phyloP scores from a whole-genome alignment of 2,113 vertebrate species.

The Alouatta palliata region DNA sequence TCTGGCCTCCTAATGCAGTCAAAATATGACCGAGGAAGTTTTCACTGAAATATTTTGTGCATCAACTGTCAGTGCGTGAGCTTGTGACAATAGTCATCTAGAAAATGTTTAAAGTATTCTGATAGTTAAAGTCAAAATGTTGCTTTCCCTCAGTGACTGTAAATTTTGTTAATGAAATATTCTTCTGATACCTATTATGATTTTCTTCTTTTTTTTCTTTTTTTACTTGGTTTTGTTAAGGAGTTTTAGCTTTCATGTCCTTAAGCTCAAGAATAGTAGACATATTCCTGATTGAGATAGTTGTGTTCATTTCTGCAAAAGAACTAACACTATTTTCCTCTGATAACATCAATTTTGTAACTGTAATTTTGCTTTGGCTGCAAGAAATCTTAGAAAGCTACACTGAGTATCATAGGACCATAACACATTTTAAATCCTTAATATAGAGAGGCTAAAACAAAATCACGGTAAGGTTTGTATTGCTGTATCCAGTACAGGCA shows the following conservation, averaged over 20 bases:
- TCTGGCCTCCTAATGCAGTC: background rate
- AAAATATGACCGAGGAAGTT: background rate
- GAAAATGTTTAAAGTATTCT: background rate
- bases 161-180: background rate
- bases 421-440: background rate
- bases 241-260: background rate
- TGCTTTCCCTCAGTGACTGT: background rate
- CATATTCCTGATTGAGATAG: background rate
- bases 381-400: background rate
- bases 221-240: background rate
- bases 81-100: background rate
- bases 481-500: background rate
- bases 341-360: constrained; percentile 29
- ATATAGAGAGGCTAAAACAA: background rate
- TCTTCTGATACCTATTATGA: background rate
- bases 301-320: background rate
- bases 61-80: fast-evolving
- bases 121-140: background rate
- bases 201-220: background rate
- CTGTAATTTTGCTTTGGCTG: background rate
- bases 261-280: background rate
- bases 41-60: background rate
- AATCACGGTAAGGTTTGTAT: background rate
- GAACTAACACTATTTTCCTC: background rate
- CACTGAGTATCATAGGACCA: background rate